A percentile compares a stretch with the other conserved stretches of the same genome.
These are phyloP conservation scores for Physocephala rufipes DNA, from an alignment of 2,888 invertebrate genomes.

Conservation along the genomic window DNA sequence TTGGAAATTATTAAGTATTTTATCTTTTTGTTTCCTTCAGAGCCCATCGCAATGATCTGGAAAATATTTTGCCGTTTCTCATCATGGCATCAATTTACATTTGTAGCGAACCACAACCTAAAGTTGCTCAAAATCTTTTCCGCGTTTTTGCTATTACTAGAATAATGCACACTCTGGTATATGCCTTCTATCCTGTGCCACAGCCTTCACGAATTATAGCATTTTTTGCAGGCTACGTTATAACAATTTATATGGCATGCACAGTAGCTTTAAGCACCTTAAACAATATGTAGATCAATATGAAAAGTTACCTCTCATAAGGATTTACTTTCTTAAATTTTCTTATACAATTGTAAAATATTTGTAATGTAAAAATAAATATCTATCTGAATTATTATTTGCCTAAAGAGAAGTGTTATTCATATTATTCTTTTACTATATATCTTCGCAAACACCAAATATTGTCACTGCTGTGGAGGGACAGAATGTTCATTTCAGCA, in stretches of 20 bases:
- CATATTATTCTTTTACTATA: too few relatives aligned
- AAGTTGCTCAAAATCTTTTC: constrained; percentile 69
- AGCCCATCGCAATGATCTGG: constrained; percentile 70
- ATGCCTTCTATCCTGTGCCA: constrained; percentile 70
- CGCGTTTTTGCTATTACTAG: constrained; percentile 69
- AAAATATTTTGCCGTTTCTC: constrained; percentile 73
- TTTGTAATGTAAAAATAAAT: too few relatives aligned
- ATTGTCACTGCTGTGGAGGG: too few relatives aligned
- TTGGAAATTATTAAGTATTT: too few relatives aligned
- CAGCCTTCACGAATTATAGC: constrained; percentile 69
- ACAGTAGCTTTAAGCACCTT: constrained; percentile 59
- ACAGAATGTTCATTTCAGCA: too few relatives aligned
- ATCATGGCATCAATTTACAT: constrained; percentile 69
- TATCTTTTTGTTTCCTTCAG: too few relatives aligned
- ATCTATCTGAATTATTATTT: too few relatives aligned
- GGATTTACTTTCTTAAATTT: too few relatives aligned
- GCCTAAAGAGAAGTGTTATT: too few relatives aligned
- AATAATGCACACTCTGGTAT: constrained; percentile 72
- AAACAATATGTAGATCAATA: constrained; percentile 48
- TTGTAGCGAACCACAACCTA: constrained; percentile 68
- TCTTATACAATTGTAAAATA: too few relatives aligned
- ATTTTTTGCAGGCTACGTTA: constrained; percentile 64
- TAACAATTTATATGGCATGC: constrained; percentile 68
- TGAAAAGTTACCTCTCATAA: too few relatives aligned
- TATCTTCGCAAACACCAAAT: too few relatives aligned